These are phyloP conservation scores for Heterocephalus glaber DNA, from an alignment of 2,113 vertebrate genomes.

Conservation along the genomic window DNA sequence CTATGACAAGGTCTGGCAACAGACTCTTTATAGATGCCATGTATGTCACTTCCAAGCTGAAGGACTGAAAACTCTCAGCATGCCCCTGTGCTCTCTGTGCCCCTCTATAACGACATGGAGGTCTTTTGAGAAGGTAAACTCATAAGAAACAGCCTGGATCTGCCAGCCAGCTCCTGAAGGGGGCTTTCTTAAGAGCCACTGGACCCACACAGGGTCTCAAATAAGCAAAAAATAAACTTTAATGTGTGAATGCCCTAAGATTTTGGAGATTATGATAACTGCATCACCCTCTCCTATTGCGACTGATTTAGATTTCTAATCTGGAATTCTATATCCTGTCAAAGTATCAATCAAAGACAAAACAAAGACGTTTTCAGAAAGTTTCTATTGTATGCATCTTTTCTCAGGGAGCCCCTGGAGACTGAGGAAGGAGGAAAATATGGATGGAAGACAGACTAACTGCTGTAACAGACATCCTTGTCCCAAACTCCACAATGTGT, in stretches of 20 bases:
- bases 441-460: neutral
- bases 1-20: neutral
- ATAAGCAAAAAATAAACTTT: neutral
- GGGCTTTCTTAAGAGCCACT: neutral
- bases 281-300: neutral
- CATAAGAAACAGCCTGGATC: neutral
- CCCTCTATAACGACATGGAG: neutral
- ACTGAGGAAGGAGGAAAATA: neutral
- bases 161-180: neutral
- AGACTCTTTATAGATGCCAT: neutral
- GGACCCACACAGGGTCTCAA: neutral
- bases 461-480: neutral
- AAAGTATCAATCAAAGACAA: neutral
- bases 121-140: neutral
- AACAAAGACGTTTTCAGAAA: constrained; percentile 47
- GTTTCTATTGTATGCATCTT: neutral
- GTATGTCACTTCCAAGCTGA: neutral
- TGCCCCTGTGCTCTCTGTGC: neutral
- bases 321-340: neutral
- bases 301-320: neutral
- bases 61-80: neutral
- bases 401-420: neutral
- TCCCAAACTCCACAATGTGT: neutral
- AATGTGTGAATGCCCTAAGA: neutral
- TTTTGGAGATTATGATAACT: neutral